Percentiles rank a stretch among this genome's conserved stretches.
These are phyloP conservation scores for Pseudopodoces humilis DNA, from an alignment of 2,113 vertebrate species.

Conservation along the genomic window DNA sequence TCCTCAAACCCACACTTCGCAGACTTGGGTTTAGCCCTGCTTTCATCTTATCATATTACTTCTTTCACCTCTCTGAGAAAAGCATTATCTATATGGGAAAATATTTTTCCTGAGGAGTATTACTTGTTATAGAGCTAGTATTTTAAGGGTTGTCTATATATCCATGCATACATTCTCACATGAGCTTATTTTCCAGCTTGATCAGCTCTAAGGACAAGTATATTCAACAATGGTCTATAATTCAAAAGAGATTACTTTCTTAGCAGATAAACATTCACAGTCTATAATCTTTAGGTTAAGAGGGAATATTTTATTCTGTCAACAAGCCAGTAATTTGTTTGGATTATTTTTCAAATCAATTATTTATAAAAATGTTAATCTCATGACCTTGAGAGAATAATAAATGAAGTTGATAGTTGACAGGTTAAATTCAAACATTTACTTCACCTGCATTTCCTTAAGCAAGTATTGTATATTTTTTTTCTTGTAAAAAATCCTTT, in stretches of 20 bases:
- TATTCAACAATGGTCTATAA: neutral
- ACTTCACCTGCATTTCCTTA: neutral
- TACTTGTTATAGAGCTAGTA: neutral
- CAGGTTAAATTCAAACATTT: neutral
- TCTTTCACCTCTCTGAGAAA: neutral
- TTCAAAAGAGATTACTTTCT: neutral
- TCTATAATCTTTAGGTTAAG: neutral
- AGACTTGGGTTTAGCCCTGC: neutral
- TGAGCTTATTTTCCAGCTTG: neutral
- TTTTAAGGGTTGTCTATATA: neutral
- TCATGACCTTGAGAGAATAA: neutral
- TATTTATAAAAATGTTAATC: neutral
- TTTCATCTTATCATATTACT: neutral
- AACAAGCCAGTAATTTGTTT: neutral
- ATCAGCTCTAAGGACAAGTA: neutral
- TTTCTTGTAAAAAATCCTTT: neutral
- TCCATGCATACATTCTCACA: no score
- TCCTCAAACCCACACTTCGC: neutral
- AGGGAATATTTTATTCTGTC: neutral
- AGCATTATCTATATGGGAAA: neutral
- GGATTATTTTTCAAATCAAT: neutral
- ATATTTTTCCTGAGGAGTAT: neutral
- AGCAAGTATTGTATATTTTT: neutral
- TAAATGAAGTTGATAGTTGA: neutral
- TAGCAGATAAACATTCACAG: neutral